These are phyloP conservation scores for Podilymbus podiceps DNA, from an alignment of 2,113 vertebrate genomes.

Conservation along the genomic window DNA sequence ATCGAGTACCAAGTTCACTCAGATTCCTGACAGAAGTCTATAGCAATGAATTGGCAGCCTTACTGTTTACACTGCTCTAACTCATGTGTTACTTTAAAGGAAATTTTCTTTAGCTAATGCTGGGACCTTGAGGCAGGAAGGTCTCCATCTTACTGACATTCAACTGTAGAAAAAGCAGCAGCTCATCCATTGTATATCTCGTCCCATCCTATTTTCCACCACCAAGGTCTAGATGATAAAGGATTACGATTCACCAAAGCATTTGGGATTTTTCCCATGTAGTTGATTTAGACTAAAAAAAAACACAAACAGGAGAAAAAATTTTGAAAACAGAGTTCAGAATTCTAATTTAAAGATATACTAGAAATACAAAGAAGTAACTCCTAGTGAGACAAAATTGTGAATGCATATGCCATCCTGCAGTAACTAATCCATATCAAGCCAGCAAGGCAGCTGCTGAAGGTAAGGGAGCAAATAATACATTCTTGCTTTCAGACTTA, in stretches of 20 bases:
- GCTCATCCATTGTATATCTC: background rate
- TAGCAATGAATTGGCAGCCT: slow-evolving; percentile 41
- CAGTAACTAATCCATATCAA: background rate
- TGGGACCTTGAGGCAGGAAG: slow-evolving; percentile 36
- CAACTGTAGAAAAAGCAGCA: slow-evolving; percentile 11
- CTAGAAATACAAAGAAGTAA: background rate
- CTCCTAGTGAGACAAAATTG: background rate
- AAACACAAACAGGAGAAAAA: background rate
- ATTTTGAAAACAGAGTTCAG: background rate
- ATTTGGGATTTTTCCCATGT: background rate
- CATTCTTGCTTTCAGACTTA: background rate
- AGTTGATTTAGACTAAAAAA: background rate
- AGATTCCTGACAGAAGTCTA: slow-evolving; percentile 54
- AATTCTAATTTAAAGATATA: background rate
- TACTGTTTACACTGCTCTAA: slow-evolving; percentile 55
- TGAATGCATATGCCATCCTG: background rate
- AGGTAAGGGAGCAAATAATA: background rate
- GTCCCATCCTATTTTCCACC: background rate
- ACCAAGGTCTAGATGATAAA: background rate
- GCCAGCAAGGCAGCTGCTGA: background rate
- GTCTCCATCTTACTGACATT: slow-evolving; percentile 31
- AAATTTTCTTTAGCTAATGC: slow-evolving; percentile 24
- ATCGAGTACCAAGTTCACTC: slow-evolving; percentile 43
- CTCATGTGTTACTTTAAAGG: slow-evolving; percentile 51
- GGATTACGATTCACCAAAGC: background rate